phyloP scores from a whole-genome alignment of 2,888 invertebrate genomes.

The Cosmopolites sordidus region DNA sequence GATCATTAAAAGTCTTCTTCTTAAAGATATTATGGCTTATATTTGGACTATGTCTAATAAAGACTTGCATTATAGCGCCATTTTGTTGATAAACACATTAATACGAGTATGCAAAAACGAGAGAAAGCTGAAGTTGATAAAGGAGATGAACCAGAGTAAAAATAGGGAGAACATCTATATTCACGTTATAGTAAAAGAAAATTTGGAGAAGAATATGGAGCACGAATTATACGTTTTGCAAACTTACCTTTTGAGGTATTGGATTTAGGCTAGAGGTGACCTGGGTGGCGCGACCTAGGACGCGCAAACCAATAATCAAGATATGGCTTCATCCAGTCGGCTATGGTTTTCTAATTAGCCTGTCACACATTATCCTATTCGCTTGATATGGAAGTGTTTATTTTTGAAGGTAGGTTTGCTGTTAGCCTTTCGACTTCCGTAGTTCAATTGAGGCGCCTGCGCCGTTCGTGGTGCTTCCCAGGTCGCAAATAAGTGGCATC shows the following conservation, averaged over 20 bases:
- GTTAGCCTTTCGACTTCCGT: too few species aligned
- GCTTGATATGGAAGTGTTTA: too few species aligned
- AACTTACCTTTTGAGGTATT: constrained; percentile 42
- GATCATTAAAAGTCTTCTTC: constrained; percentile 35
- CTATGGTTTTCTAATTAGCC: too few species aligned
- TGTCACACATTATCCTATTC: too few species aligned
- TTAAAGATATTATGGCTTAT: constrained; percentile 36
- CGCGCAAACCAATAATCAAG: too few species aligned
- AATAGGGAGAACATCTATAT: constrained; percentile 35
- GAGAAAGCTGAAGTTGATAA: constrained; percentile 37
- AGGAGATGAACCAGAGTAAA: constrained; percentile 37
- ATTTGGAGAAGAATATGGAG: constrained; percentile 36
- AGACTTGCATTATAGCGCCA: constrained; percentile 39
- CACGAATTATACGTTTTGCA: constrained; percentile 44
- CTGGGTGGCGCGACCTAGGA: too few species aligned
- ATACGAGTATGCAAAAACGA: constrained; percentile 39
- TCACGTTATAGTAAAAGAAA: constrained; percentile 31
- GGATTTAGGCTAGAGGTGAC: too few species aligned
- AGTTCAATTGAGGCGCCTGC: too few species aligned
- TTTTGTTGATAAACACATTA: constrained; percentile 42
- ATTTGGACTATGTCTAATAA: constrained; percentile 32
- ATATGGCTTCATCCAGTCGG: too few species aligned
- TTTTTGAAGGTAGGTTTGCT: too few species aligned
- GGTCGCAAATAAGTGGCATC: too few species aligned
- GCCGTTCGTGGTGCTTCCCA: too few species aligned